Percentiles rank a stretch among this genome's conserved stretches.
phyloP scores from a whole-genome alignment of 2,888 invertebrate genomes.

The Ornithoptera priamus region DNA sequence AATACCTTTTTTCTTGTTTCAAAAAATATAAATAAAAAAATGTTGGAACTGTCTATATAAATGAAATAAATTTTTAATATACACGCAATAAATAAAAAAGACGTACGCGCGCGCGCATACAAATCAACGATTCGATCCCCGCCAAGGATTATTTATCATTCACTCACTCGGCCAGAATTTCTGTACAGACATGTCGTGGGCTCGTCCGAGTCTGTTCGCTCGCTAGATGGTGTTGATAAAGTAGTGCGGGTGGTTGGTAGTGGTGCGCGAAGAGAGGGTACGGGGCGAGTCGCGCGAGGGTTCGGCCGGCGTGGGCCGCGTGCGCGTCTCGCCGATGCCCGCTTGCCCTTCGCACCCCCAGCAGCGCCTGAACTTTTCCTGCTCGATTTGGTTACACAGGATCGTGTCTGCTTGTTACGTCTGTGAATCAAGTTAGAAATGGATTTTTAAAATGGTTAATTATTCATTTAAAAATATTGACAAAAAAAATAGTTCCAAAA shows the following conservation, averaged over 20 bases:
- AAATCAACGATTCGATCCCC: too few species aligned
- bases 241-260: slow-evolving; percentile 30
- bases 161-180: slow-evolving; percentile 53
- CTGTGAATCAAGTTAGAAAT: slow-evolving; percentile 36
- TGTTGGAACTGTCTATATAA: too few species aligned
- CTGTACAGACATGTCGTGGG: slow-evolving; percentile 55
- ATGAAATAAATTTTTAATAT: too few species aligned
- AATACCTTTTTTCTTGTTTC: too few species aligned
- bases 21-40: too few species aligned
- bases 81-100: too few species aligned
- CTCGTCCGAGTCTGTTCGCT: slow-evolving; percentile 70
- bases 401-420: slow-evolving; percentile 59
- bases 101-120: too few species aligned
- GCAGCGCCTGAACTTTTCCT: slow-evolving; percentile 32
- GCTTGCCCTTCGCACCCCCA: slow-evolving; percentile 45
- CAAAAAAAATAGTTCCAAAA: too few species aligned
- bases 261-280: slow-evolving; percentile 33
- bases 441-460: too few species aligned
- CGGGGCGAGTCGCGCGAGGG: slow-evolving; percentile 34
- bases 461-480: too few species aligned
- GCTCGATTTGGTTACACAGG: slow-evolving; percentile 46
- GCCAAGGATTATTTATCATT: background rate
- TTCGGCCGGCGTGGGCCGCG: slow-evolving; percentile 34
- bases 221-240: slow-evolving; percentile 66
- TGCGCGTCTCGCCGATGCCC: slow-evolving; percentile 40